Conservation (phyloP, 2,113 vertebrate species). For the Ondatra zibethicus region DNA sequence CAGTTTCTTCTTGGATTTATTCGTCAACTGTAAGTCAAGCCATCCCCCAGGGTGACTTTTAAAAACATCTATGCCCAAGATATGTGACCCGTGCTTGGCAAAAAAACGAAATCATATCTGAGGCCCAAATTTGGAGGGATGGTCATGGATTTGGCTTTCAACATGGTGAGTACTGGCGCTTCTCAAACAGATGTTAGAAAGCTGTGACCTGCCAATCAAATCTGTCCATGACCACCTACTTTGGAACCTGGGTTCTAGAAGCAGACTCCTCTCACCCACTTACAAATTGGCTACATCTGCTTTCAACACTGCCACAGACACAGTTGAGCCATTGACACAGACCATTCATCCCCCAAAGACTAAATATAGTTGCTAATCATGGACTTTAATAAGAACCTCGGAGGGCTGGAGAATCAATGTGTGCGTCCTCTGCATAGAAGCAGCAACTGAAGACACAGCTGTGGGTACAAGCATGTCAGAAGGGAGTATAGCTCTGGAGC, state of each 20-base stretch:
- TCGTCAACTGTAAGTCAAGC: background rate
- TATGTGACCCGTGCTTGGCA: background rate
- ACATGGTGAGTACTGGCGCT: background rate
- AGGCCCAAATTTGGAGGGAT: background rate
- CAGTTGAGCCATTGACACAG: background rate
- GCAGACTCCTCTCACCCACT: background rate
- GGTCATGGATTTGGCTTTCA: background rate
- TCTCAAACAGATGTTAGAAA: background rate
- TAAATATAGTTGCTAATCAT: background rate
- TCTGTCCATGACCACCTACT: background rate
- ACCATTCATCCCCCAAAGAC: fast-evolving
- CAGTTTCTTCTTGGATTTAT: background rate
- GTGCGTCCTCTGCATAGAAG: too few relatives aligned
- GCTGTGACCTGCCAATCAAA: background rate
- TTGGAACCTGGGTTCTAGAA: background rate
- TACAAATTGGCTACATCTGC: background rate
- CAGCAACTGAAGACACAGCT: background rate
- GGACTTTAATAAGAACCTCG: background rate
- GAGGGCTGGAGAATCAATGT: background rate
- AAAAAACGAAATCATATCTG: background rate
- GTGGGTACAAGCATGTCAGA: background rate
- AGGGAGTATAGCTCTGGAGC: too few relatives aligned
- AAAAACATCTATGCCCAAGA: background rate
- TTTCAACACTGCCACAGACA: background rate
- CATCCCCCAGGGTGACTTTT: background rate